Evolutionary conservation across 92 coral and sea anemone species (phyloP).

Genomic region (Paragorgia papillata): DNA sequence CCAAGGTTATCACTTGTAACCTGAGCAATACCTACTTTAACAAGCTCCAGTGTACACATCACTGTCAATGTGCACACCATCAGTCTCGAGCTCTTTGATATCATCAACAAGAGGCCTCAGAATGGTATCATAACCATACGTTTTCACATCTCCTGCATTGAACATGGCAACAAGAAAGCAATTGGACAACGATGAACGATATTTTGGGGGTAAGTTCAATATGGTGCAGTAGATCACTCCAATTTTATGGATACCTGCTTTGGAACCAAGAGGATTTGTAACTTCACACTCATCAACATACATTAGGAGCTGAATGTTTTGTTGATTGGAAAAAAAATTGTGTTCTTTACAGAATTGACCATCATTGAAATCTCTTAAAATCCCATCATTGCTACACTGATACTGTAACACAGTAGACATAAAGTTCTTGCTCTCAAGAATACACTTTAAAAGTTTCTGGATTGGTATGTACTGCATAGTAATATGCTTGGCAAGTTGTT

Average conservation of each 20-base stretch:
- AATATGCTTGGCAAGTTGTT: conserved; percentile 5
- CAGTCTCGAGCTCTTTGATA: no score
- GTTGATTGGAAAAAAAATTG: conserved; percentile 1
- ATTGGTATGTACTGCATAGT: conserved; percentile 4
- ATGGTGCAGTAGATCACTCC: conserved; percentile 23
- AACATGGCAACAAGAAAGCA: conserved; percentile 8
- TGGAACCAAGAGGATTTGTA: conserved; percentile 17
- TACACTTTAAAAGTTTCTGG: background rate
- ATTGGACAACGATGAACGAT: background rate
- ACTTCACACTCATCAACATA: conserved; percentile 29
- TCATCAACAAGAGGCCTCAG: no score
- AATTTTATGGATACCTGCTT: conserved; percentile 24
- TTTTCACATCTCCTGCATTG: conserved; percentile 12
- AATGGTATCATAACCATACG: background rate
- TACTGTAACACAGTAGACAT: no score
- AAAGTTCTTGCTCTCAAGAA: conserved; percentile 1
- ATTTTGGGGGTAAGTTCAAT: conserved; percentile 17
- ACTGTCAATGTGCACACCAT: no score
- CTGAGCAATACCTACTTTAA: conserved; percentile 10
- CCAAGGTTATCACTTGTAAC: conserved; percentile 30
- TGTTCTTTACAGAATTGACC: conserved; percentile 21
- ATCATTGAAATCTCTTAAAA: conserved; percentile 13
- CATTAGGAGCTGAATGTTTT: conserved; percentile 5
- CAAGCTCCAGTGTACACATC: background rate
- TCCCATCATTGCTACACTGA: background rate